Conservation (phyloP, 1,140 invertebrate genomes). For the Ericerus pela region DNA sequence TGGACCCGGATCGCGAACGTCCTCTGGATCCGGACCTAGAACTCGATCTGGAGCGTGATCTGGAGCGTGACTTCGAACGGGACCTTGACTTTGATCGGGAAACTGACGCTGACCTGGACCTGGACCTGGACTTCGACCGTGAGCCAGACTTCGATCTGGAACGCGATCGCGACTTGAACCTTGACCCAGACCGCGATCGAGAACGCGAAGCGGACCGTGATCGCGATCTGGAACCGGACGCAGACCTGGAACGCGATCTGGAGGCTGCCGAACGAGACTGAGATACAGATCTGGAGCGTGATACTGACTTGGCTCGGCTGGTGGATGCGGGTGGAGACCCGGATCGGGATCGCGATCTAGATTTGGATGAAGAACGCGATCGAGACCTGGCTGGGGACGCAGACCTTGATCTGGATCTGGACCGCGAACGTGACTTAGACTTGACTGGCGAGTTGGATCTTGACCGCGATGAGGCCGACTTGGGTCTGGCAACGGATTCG, state of each 20-base stretch:
- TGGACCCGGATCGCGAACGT: slow-evolving; percentile 16
- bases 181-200: slow-evolving; percentile 22
- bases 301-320: not conserved
- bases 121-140: slow-evolving; percentile 19
- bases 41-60: slow-evolving; percentile 16
- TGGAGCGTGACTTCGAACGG: slow-evolving; percentile 15
- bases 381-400: slow-evolving; percentile 25
- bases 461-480: slow-evolving; percentile 23
- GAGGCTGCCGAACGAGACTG: not conserved
- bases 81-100: slow-evolving; percentile 20
- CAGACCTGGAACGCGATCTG: not conserved
- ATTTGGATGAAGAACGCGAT: slow-evolving; percentile 25
- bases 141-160: slow-evolving; percentile 26
- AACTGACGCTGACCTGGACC: slow-evolving; percentile 17
- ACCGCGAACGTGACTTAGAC: slow-evolving; percentile 24
- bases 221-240: slow-evolving; percentile 23
- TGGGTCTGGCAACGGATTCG: slow-evolving; percentile 21
- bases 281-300: not conserved
- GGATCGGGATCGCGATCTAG: slow-evolving; percentile 26
- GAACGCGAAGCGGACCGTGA: slow-evolving; percentile 25
- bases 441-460: slow-evolving; percentile 22
- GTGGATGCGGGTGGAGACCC: slow-evolving; percentile 10
- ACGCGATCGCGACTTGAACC: slow-evolving; percentile 20
- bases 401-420: slow-evolving; percentile 2
- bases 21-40: slow-evolving; percentile 17